Percentiles rank a stretch among this genome's conserved stretches.
These are phyloP conservation scores for Agraylea sexmaculata DNA, from an alignment of 1,140 invertebrate genomes.

Conservation along the genomic window DNA sequence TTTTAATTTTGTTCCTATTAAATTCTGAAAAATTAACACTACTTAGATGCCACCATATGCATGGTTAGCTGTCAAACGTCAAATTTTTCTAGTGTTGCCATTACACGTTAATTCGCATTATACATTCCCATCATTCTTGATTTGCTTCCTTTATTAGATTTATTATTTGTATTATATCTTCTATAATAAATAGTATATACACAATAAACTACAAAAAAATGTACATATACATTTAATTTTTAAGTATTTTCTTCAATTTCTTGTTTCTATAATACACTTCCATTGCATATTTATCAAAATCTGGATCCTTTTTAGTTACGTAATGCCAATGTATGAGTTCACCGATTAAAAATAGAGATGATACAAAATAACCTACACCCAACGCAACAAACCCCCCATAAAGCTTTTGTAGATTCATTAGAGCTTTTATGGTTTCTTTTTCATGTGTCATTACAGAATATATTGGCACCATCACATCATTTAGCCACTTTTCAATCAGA, in stretches of 20 bases:
- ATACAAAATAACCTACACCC: slow-evolving; percentile 51
- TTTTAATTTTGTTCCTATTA: background rate
- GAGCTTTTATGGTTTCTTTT: slow-evolving; percentile 45
- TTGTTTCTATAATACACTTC: slow-evolving; percentile 39
- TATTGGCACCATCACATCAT: slow-evolving; percentile 51
- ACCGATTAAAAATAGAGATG: slow-evolving; percentile 41
- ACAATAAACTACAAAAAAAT: slow-evolving; percentile 7
- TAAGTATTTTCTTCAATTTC: slow-evolving; percentile 29
- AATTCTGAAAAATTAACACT: background rate
- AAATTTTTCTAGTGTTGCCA: no score
- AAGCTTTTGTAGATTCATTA: slow-evolving; percentile 64
- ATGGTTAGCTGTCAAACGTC: no score
- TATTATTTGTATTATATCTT: slow-evolving; percentile 1
- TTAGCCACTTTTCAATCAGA: slow-evolving; percentile 65
- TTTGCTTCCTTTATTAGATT: no score
- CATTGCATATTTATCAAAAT: slow-evolving; percentile 56
- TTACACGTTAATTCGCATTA: no score
- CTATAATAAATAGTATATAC: slow-evolving; percentile 2
- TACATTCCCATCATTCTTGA: no score
- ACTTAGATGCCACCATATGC: no score
- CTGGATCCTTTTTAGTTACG: slow-evolving; percentile 50
- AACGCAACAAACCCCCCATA: slow-evolving; percentile 62
- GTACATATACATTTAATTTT: slow-evolving; percentile 17
- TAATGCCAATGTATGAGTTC: slow-evolving; percentile 57
- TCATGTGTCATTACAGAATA: slow-evolving; percentile 30